Conservation (phyloP, 2,888 invertebrate genomes). For the Celastrina argiolus region DNA sequence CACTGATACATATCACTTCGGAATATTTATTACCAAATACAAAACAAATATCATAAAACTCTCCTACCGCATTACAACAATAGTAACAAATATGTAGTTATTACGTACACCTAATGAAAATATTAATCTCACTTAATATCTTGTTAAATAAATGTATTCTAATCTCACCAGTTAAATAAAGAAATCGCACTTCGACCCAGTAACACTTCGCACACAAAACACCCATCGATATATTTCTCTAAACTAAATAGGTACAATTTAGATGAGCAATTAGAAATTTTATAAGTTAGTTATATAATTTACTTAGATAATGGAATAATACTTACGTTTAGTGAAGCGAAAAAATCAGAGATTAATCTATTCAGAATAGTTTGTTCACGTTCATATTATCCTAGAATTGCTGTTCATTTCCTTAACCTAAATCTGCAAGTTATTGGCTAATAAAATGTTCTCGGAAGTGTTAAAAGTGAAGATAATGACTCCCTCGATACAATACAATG, state of each 20-base stretch:
- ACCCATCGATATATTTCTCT: conserved; percentile 49
- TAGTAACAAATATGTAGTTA: conserved; percentile 68
- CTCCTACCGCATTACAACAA: conserved; percentile 75
- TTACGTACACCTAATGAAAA: conserved; percentile 58
- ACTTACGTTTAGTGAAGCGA: conserved; percentile 65
- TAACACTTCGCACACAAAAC: conserved; percentile 12
- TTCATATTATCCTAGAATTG: not conserved
- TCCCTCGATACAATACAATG: conserved; percentile 21
- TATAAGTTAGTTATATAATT: conserved; percentile 56
- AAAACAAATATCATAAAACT: conserved; percentile 71
- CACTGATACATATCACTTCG: conserved; percentile 51
- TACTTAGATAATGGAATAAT: conserved; percentile 74
- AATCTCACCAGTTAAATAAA: conserved; percentile 39
- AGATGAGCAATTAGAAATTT: conserved; percentile 72
- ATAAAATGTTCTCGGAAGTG: conserved; percentile 25
- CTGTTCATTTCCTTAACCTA: conserved; percentile 21
- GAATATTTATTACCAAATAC: conserved; percentile 52
- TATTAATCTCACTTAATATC: conserved; percentile 71
- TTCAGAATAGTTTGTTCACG: conserved; percentile 24
- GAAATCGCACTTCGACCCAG: not conserved
- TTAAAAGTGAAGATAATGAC: conserved; percentile 20
- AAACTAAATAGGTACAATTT: conserved; percentile 65
- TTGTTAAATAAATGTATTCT: conserved; percentile 49
- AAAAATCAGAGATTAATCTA: conserved; percentile 39
- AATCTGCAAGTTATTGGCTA: conserved; percentile 24